phyloP scores from a whole-genome alignment of 2,113 vertebrate genomes.

The Fulica atra region DNA sequence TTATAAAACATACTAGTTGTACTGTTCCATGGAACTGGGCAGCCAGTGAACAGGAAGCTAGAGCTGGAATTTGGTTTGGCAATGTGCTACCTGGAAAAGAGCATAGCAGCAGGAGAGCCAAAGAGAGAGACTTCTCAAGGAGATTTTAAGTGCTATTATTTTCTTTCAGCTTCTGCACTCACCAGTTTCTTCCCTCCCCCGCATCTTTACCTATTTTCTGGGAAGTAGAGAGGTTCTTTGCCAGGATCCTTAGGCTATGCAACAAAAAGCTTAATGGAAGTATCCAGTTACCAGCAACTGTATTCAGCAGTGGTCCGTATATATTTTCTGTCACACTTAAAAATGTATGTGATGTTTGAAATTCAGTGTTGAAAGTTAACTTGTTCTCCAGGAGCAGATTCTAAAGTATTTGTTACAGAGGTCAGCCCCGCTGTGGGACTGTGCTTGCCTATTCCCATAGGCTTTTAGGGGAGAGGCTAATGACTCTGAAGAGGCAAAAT shows the following conservation, averaged over 20 bases:
- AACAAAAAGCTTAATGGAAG: not conserved
- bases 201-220: not conserved
- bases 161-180: not conserved
- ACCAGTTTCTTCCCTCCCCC: not conserved
- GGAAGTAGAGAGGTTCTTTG: not conserved
- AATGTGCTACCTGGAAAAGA: constrained; percentile 20
- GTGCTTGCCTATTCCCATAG: not conserved
- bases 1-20: not conserved
- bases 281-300: not conserved
- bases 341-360: not conserved
- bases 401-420: not conserved
- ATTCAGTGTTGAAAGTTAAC: not conserved
- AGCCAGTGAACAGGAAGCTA: not conserved
- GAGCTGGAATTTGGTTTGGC: constrained; percentile 27
- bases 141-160: not conserved
- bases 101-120: not conserved
- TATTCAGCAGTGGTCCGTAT: not conserved
- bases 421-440: not conserved
- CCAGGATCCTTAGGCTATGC: not conserved
- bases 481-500: not conserved
- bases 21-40: not conserved
- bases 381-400: not conserved
- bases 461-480: not conserved
- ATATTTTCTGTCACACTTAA: not conserved
- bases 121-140: not conserved